Evolutionary conservation across 2,113 vertebrate species (phyloP), one percentile per base, ranked within the genome.

Genomic region (Lepisosteus oculatus): DNA sequence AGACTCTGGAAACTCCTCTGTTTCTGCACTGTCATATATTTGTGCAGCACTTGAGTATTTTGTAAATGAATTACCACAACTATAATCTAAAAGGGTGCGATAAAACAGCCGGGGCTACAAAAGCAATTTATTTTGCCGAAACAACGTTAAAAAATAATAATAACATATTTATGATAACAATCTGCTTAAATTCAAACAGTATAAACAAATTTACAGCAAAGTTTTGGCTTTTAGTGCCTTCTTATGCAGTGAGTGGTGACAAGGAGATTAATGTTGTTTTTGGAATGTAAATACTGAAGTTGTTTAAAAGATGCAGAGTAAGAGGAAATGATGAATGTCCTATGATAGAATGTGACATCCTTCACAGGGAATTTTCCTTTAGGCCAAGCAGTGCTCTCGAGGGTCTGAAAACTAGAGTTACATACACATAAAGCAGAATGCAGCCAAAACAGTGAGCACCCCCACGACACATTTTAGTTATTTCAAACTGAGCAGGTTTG

Each of bases 181-280:
- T 51, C 47, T 51, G 47, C 47, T 51, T 51, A 9, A 51, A 51
- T 51, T 51, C 47, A 9, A 51, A 51, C 29, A 29, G 29, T 29
- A 29, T 29, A 29, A 29, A 9, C 47, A 4, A 29, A 63, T 63
- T 63, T 63, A 8, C 61, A 8, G 17, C 3, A 29, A 29, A 63
- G 61, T 63, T 29, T 63, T 17, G 8, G 61, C 3, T 8, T 29
- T 63, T 4, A 63, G 29, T 2, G 9, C 17, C 61, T 63, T 29
- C 29, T 63, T 63, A 65, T 65, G 43, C 13, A 44, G 7, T 61
- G 70, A 70, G 57, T 29, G 61, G 45, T 81, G 76, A 80, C 79
- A 79, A 71, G 71, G 73, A 86, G 80, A 85, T 75, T 78, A 79
- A 88, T 88, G 81, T 75, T 78, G 76, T 80, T 76, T 76, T 76